Evolutionary conservation across 2,888 invertebrate species (phyloP).

Genomic region (Dione juno): DNA sequence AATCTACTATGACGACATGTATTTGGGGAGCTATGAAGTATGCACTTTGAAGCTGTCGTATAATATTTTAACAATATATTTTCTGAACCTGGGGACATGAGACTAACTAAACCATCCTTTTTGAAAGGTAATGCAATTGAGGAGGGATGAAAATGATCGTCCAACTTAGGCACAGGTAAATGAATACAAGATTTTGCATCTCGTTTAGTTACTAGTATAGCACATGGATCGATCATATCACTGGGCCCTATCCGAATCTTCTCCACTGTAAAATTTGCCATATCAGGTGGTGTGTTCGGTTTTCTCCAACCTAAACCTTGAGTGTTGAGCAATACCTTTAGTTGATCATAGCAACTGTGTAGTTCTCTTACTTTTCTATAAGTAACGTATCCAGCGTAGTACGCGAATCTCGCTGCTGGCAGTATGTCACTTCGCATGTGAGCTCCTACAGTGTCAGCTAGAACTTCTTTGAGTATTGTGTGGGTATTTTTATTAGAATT

Average conservation of each 20-base stretch:
- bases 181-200: constrained; percentile 70
- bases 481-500: constrained; percentile 51
- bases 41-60: constrained; percentile 68
- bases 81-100: constrained; percentile 62
- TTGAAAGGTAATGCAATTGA: constrained; percentile 71
- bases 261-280: constrained; percentile 69
- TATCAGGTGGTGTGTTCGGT: constrained; percentile 57
- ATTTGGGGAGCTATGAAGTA: constrained; percentile 65
- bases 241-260: constrained; percentile 66
- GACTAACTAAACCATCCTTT: constrained; percentile 62
- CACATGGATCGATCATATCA: constrained; percentile 63
- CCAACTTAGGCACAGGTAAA: constrained; percentile 66
- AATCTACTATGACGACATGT: constrained; percentile 71
- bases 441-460: constrained; percentile 72
- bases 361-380: constrained; percentile 61
- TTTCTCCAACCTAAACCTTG: constrained; percentile 70
- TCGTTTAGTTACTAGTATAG: constrained; percentile 61
- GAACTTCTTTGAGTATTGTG: constrained; percentile 60
- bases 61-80: constrained; percentile 72
- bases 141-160: constrained; percentile 60
- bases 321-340: constrained; percentile 66
- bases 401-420: constrained; percentile 70
- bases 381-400: constrained; percentile 74
- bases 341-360: constrained; percentile 62
- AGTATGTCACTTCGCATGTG: constrained; percentile 67